These are phyloP conservation scores for Watsonalla cultraria DNA, from an alignment of 2,888 invertebrate genomes.

Conservation along the genomic window DNA sequence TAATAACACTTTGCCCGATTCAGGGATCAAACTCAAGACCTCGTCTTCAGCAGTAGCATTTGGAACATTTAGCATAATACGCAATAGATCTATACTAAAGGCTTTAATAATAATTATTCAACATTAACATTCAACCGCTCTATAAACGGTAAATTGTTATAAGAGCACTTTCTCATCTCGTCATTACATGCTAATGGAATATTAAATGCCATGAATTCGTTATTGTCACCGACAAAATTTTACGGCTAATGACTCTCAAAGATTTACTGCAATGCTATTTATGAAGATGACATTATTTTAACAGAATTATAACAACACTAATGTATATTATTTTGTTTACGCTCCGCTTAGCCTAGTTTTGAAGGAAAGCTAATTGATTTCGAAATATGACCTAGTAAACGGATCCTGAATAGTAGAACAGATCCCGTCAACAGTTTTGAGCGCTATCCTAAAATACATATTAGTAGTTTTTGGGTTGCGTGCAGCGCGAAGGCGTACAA, in stretches of 20 bases:
- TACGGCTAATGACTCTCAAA: background rate
- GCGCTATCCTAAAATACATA: no score
- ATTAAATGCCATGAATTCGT: background rate
- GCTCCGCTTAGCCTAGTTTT: background rate
- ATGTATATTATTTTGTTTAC: background rate
- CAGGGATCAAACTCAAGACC: no score
- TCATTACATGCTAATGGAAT: background rate
- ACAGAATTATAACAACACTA: background rate
- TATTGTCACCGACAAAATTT: background rate
- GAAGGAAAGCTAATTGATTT: background rate
- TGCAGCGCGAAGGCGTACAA: no score
- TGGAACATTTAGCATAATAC: no score
- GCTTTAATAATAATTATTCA: background rate
- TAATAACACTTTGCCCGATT: no score
- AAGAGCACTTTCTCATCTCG: background rate
- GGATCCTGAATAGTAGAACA: no score
- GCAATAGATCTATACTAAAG: no score
- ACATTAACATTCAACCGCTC: background rate
- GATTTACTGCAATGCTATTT: background rate
- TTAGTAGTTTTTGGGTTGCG: no score
- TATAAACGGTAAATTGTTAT: background rate
- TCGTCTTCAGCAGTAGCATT: no score
- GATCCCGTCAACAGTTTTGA: no score
- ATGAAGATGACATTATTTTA: background rate
- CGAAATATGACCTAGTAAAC: background rate